These are phyloP conservation scores for Papilio helenus DNA, from an alignment of 1,140 invertebrate species.

Conservation along the genomic window DNA sequence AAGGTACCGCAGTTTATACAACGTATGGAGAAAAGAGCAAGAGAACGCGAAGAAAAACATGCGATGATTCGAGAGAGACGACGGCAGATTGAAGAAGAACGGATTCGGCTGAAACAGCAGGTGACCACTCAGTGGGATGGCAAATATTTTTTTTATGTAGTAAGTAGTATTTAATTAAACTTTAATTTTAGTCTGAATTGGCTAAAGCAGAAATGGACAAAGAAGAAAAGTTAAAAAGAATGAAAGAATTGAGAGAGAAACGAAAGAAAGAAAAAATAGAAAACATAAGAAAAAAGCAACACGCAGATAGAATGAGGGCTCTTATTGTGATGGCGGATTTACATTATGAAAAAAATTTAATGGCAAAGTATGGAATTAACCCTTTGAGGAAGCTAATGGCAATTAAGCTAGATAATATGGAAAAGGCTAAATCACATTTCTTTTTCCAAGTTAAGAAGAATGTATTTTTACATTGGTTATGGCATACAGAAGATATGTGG, in stretches of 20 bases:
- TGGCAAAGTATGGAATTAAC: constrained; percentile 79
- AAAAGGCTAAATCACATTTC: constrained; percentile 78
- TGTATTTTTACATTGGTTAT: constrained; percentile 81
- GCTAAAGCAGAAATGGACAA: constrained; percentile 83
- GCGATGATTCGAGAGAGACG: constrained; percentile 85
- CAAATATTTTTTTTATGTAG: constrained; percentile 17
- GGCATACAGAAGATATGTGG: constrained; percentile 77
- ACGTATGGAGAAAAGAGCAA: constrained; percentile 85
- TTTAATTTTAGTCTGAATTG: constrained; percentile 66
- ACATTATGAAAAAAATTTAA: constrained; percentile 83
- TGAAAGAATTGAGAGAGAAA: constrained; percentile 84
- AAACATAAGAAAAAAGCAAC: constrained; percentile 83
- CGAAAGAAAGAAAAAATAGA: constrained; percentile 84
- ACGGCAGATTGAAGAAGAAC: constrained; percentile 84
- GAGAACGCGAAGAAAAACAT: constrained; percentile 84
- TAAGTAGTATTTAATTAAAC: constrained; percentile 24
- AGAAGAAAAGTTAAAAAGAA: constrained; percentile 84
- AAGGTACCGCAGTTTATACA: constrained; percentile 85
- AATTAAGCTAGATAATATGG: constrained; percentile 80
- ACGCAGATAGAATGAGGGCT: constrained; percentile 79
- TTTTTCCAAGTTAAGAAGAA: constrained; percentile 77
- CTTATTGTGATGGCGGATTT: constrained; percentile 83
- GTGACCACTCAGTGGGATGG: constrained; percentile 44
- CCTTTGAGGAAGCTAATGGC: constrained; percentile 80
- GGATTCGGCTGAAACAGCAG: constrained; percentile 83